Base-by-base conservation (phyloP, 2,113 vertebrate species). In the Taxidea taxus region DNA sequence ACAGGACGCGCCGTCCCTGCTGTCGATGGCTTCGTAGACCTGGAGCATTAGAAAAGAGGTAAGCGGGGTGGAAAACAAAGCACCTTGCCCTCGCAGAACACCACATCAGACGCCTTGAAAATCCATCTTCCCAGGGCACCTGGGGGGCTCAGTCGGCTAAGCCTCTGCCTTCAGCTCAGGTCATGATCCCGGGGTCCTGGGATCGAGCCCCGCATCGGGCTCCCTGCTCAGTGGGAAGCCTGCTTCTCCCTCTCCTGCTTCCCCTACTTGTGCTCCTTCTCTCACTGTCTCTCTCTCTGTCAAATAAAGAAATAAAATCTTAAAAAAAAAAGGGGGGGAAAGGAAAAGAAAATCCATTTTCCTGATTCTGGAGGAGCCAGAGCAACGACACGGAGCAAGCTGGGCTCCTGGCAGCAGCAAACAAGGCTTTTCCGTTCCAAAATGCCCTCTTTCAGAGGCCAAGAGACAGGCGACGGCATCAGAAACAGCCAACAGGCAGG, bases 11-110 rank as follows among this genome's bases (percentile, higher is more conserved):
- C 99, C 99, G 31, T 99, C 99, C 60, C 98, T 99, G 94, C 96
- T 99, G 9, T 99, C 99, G 20, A 99, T 99, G 16, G 99, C 99
- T 98, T 99, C 99, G 14, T 98, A 98, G 0, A 99, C 98, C 99
- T 99, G 98, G 4, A 89, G 87, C 68, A 92, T 34, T 31, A 27
- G 49, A 39, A 44, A 29, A 84, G 15, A 27, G 78, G 96, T 62
- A 93, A 58, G 2, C 64, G 83, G 64, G 44, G 83, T 14, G 44
- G 72, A 58, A 54, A 60, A 75, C 39, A 44, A 93, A 62, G 0
- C 9, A 23, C 9, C n/a, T 31, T 20, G 1, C 18, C 62, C 39
- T 31, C 23, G 0, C 1, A 21, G 60, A 31, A 27, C 21, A 23
- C 16, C 27, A 37, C 0, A 0, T 0, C 20, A 29, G 9, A 34